Percentiles rank a stretch among this genome's conserved stretches.
Evolutionary conservation across 2,888 invertebrate genomes (phyloP).

Genomic region (Pandemis cinnamomeana): DNA sequence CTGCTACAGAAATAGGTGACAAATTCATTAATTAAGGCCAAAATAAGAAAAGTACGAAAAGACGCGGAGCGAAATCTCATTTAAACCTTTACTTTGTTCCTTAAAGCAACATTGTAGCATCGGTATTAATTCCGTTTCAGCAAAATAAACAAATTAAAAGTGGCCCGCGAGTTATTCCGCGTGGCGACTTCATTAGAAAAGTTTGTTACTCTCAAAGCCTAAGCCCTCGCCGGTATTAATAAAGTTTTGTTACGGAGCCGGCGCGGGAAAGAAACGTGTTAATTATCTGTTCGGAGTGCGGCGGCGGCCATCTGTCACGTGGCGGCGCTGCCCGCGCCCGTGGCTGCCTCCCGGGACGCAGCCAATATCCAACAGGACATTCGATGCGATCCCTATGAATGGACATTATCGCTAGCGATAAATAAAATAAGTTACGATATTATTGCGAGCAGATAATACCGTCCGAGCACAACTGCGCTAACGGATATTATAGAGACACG

Average conservation of each 20-base stretch:
- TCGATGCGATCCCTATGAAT: constrained; percentile 37
- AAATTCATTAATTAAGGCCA: constrained; percentile 8
- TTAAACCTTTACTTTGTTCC: constrained; percentile 39
- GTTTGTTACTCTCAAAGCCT: constrained; percentile 80
- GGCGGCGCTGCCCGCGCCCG: constrained; percentile 44
- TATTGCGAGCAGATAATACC: constrained; percentile 27
- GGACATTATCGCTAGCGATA: constrained; percentile 40
- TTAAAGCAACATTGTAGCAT: constrained; percentile 29
- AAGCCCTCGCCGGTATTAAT: constrained; percentile 80
- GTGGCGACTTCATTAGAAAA: constrained; percentile 82
- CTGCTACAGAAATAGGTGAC: background rate
- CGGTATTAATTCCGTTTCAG: constrained; percentile 39
- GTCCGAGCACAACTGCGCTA: background rate
- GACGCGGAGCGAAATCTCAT: constrained; percentile 20
- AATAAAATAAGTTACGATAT: constrained; percentile 35
- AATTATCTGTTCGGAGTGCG: constrained; percentile 71
- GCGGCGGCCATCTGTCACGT: constrained; percentile 74
- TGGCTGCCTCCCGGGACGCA: constrained; percentile 50
- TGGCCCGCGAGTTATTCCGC: constrained; percentile 75
- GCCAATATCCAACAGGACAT: constrained; percentile 33
- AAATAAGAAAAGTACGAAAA: constrained; percentile 17
- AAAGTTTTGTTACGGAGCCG: constrained; percentile 79
- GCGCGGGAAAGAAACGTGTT: constrained; percentile 80
- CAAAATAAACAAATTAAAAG: constrained; percentile 78
- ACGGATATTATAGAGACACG: background rate